Evolutionary conservation across 2,797 vertebrate species (phyloP).

Genomic region (Paguma larvata): DNA sequence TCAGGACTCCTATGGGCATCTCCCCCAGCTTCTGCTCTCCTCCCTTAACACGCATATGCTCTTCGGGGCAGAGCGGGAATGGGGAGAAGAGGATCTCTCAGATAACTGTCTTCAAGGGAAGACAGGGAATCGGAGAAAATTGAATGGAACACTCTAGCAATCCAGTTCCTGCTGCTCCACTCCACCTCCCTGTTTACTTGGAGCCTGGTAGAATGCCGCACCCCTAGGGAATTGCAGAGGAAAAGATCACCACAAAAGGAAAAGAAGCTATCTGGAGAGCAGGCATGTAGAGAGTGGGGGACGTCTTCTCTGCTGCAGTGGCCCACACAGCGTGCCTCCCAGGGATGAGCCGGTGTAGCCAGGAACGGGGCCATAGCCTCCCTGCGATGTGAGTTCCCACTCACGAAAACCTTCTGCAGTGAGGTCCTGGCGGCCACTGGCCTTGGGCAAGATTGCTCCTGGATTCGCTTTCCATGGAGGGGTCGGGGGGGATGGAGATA

Average conservation of each 20-base stretch:
- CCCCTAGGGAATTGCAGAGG: not conserved
- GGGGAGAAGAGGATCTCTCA: not conserved
- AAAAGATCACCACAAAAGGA: not conserved
- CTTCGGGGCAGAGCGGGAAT: not conserved
- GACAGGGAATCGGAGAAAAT: not conserved
- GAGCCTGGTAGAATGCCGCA: not conserved
- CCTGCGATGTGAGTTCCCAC: too few species aligned
- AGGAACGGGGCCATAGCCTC: not conserved
- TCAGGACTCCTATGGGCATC: too few species aligned
- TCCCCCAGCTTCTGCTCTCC: not conserved
- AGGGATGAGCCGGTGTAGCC: too few species aligned
- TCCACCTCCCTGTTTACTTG: not conserved
- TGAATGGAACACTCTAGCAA: not conserved
- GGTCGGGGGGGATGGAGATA: not conserved
- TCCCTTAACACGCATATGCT: not conserved
- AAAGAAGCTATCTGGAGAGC: not conserved
- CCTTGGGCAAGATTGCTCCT: not conserved
- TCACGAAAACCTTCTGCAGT: not conserved
- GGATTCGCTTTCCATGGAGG: not conserved
- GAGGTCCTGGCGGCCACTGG: not conserved
- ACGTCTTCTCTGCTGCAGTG: not conserved
- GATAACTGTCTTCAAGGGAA: not conserved
- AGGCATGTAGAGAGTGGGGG: not conserved
- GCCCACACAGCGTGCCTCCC: not conserved
- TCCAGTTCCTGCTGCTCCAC: not conserved